Base-by-base conservation (phyloP, 2,797 vertebrate species). In the Huso huso region DNA sequence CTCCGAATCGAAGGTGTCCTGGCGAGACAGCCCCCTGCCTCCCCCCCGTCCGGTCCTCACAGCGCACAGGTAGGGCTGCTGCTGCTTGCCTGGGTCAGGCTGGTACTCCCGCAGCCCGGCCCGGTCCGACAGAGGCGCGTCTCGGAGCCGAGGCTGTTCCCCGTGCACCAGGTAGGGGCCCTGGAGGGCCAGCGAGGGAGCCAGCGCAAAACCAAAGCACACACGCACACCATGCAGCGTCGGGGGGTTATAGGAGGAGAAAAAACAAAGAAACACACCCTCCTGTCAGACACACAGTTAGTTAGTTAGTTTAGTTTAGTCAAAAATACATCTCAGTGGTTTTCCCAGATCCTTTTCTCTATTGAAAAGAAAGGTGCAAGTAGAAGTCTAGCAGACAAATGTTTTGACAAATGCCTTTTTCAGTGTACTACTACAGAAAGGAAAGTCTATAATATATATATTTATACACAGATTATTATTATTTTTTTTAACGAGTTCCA, bases 1-100 rank as follows among this genome's bases (percentile, higher is more conserved):
- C 85, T 97, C 95, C 0, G 90, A 89, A 80, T 98, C 95, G 66
- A 97, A 94, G 69, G 95, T 98, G 86, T 98, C 96, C 78, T 97
- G 94, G 70, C 94, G 85, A 51, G 95, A 88, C 61, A 97, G 89
- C 61, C 90, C 87, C 55, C 90, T 87, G 23, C 89, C 81, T 2
- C 77, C 79, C 6, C 81, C 82, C 15, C 89, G 83, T 11, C 88
- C 68, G 12, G 83, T 83, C 18, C 88, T 77, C 11, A 89, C 81
- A 55, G 90, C 84, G 76, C 86, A 81, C 83, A 89, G 76, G 83
- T 86, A 71, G 7, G 82, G 86, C 80, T 83, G 83, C 76, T 79
- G 78, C 76, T 83, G 89, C n/a, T 89, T 88, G 57, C 83, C 87
- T 75, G 78, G 75, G 71, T 92, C 90, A 9, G 84, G 84, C 10